These are phyloP conservation scores for Calephelis virginiensis DNA, from an alignment of 1,140 invertebrate genomes.

Conservation along the genomic window DNA sequence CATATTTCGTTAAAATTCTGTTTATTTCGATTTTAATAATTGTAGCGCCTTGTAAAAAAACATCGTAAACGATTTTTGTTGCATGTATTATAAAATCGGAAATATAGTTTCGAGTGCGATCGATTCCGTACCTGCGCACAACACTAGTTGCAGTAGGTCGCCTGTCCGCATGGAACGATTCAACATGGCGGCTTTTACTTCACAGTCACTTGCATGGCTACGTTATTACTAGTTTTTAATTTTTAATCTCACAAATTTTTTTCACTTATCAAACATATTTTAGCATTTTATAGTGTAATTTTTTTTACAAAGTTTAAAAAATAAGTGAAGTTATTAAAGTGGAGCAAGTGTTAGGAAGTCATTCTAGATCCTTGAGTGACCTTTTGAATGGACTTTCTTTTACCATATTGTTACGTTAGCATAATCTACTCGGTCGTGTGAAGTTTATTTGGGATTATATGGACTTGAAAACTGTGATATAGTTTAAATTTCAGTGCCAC, in stretches of 20 bases:
- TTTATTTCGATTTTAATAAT: no score
- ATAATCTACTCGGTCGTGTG: slow-evolving; percentile 37
- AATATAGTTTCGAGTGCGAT: slow-evolving; percentile 29
- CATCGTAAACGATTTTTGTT: not conserved
- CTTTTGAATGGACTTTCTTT: slow-evolving; percentile 71
- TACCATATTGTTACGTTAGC: slow-evolving; percentile 67
- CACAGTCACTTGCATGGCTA: slow-evolving; percentile 60
- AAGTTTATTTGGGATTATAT: slow-evolving; percentile 42
- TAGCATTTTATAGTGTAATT: slow-evolving; percentile 49
- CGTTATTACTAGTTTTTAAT: slow-evolving; percentile 51
- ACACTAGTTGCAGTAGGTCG: slow-evolving; percentile 53
- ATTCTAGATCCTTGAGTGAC: slow-evolving; percentile 72
- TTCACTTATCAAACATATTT: slow-evolving; percentile 43
- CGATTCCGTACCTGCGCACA: slow-evolving; percentile 59
- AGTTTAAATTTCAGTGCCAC: slow-evolving; percentile 56
- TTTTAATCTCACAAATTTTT: slow-evolving; percentile 43
- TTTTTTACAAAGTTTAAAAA: slow-evolving; percentile 57
- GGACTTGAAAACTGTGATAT: slow-evolving; percentile 57
- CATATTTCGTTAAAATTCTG: no score
- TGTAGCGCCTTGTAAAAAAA: not conserved
- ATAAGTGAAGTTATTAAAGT: slow-evolving; percentile 60
- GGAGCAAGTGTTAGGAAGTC: slow-evolving; percentile 53
- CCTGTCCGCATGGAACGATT: slow-evolving; percentile 66
- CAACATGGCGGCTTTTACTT: slow-evolving; percentile 72
- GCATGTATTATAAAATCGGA: not conserved